phyloP scores from a whole-genome alignment of 2,113 vertebrate genomes.

The Heterocephalus glaber region DNA sequence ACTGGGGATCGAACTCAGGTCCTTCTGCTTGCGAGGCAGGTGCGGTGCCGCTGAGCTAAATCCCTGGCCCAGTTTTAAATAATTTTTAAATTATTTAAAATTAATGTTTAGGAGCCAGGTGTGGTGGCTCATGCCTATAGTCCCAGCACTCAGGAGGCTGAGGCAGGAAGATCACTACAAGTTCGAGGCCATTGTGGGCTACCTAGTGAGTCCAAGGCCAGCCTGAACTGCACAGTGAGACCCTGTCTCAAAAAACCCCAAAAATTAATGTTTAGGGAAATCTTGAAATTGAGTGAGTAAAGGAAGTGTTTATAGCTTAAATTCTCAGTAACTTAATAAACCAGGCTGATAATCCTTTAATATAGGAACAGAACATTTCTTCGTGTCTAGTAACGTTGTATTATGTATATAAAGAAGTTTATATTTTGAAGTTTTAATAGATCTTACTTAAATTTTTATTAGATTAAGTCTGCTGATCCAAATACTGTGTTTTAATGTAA shows the following conservation, averaged over 20 bases:
- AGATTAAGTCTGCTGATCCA: conserved; percentile 14
- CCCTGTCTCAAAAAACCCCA: too few species aligned
- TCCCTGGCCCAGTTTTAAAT: too few species aligned
- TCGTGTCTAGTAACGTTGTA: conserved; percentile 30
- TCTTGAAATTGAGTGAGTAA: not conserved
- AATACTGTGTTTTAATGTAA: conserved; percentile 54
- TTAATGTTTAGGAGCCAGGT: not conserved
- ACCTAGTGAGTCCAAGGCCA: too few species aligned
- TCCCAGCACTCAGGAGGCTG: too few species aligned
- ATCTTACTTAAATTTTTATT: conserved; percentile 63
- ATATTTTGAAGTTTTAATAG: conserved; percentile 35
- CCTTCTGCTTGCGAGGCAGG: too few species aligned
- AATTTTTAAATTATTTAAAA: conserved; percentile 44
- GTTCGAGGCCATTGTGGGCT: too few species aligned
- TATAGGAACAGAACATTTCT: not conserved
- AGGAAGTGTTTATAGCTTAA: conserved; percentile 40
- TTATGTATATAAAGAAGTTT: not conserved
- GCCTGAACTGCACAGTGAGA: too few species aligned
- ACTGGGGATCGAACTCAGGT: too few species aligned
- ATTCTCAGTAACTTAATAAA: conserved; percentile 25
- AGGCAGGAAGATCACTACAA: too few species aligned
- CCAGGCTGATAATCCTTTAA: not conserved
- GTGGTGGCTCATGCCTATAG: too few species aligned
- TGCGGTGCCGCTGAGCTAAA: too few species aligned
- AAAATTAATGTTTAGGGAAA: conserved; percentile 39